phyloP scores from a whole-genome alignment of 2,888 invertebrate genomes.

The Ashinkailepas kermadecensis region DNA sequence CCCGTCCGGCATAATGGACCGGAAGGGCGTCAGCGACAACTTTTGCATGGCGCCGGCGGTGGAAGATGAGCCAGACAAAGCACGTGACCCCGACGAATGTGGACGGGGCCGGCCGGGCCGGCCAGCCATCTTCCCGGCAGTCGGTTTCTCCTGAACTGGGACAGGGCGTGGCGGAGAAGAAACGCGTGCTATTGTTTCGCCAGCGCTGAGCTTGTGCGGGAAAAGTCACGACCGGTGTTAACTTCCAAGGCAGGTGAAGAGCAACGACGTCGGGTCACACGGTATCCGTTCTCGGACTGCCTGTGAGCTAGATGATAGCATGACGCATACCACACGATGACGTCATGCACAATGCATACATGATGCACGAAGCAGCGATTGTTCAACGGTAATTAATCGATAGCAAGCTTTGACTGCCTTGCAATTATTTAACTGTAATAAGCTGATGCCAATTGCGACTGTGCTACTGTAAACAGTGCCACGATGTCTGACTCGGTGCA shows the following conservation, averaged over 20 bases:
- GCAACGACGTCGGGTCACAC: no score
- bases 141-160: not conserved
- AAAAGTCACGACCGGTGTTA: not conserved
- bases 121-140: not conserved
- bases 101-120: not conserved
- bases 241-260: no score
- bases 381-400: no score
- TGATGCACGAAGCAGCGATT: no score
- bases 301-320: no score
- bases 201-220: not conserved
- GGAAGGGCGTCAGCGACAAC: not conserved
- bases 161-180: not conserved
- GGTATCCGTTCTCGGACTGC: no score
- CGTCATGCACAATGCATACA: no score
- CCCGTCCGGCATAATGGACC: not conserved
- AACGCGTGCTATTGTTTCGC: not conserved
- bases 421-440: not conserved
- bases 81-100: not conserved
- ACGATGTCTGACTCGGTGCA: not conserved
- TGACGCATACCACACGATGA: no score
- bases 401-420: not conserved
- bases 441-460: not conserved
- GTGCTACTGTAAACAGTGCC: not conserved
- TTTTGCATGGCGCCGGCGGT: not conserved
- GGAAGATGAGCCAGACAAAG: slow-evolving; percentile 7